Percentiles rank a stretch among this genome's conserved stretches.
Conservation (phyloP, 2,113 vertebrate genomes). For the Fulmarus glacialis region DNA sequence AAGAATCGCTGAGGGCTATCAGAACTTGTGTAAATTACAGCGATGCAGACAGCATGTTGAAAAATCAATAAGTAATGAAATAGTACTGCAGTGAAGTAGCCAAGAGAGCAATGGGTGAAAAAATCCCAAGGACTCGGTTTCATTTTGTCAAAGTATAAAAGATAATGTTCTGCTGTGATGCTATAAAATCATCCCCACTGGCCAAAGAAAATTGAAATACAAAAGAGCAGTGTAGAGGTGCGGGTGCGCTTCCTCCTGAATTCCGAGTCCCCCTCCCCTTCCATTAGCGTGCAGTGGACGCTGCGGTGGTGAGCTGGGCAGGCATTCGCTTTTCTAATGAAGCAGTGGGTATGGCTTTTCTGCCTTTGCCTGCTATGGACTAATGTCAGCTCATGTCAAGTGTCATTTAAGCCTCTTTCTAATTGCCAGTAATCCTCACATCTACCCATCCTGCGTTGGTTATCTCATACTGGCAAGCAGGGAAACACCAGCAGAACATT, state of each 20-base stretch:
- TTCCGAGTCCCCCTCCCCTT: not conserved
- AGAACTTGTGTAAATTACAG: constrained; percentile 85
- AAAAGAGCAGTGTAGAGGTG: constrained; percentile 8
- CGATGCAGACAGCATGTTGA: constrained; percentile 76
- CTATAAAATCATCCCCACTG: constrained; percentile 72
- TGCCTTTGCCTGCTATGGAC: not conserved
- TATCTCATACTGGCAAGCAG: not conserved
- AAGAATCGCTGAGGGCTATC: constrained; percentile 80
- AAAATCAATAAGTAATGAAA: constrained; percentile 88
- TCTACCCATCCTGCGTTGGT: not conserved
- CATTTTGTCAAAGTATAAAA: constrained; percentile 83
- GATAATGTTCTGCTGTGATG: constrained; percentile 77
- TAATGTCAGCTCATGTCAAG: not conserved
- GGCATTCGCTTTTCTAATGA: not conserved
- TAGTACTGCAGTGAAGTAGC: constrained; percentile 79
- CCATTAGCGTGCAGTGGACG: not conserved
- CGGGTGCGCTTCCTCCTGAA: not conserved
- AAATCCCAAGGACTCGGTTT: constrained; percentile 81
- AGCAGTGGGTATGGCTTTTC: not conserved
- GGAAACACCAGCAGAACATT: not conserved
- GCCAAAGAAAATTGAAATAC: constrained; percentile 65
- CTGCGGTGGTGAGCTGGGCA: not conserved
- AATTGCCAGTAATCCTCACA: not conserved
- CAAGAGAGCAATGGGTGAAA: constrained; percentile 81
- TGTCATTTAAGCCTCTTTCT: not conserved